Base-by-base conservation (phyloP, 2,113 vertebrate genomes). In the Parus major region DNA sequence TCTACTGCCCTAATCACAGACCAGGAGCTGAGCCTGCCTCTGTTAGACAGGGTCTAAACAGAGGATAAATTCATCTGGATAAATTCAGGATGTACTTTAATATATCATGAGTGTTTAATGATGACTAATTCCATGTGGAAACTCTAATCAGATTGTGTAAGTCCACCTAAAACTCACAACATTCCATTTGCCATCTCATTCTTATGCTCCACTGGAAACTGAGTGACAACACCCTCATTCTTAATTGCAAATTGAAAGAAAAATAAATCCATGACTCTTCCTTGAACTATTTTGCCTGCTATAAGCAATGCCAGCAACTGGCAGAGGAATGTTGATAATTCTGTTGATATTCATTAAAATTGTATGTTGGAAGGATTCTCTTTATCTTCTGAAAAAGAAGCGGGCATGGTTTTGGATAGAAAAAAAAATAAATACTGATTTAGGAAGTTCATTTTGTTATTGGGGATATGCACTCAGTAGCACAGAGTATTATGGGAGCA, bases 401-500 rank as follows among this genome's bases (percentile, higher is more conserved):
- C 9, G 7, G 35, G 6, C 28, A 22, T 20, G 3, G 2, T 87
- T 86, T 87, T 9, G 22, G 27, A 39, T 39, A 39, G 39, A 39
- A 39, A 39, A 39, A 39, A 39, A 39, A 39, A 39, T 39, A 39
- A 39, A 39, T 39, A 39, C 11, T 39, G 39, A 39, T 39, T 39
- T 39, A 31, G 17, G 47, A 80, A 53, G 23, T 25, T 56, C 1
- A 44, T 59, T 84, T 36, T 92, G 2, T 39, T 60, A 8, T 46
- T 87, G 29, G 61, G 73, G 29, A 56, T 52, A 12, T 24, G 35
- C 12, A 23, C 4, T 44, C 2, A 3, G 18, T 24, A 65, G 15
- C 0, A 0, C 5, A 47, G 59, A 63, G 2, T 0, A 0, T 39
- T 49, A 21, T 1, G 73, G 33, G 5, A 81, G 35, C 4, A 4